phyloP scores from a whole-genome alignment of 2,113 vertebrate genomes.

The Heptranchias perlo region DNA sequence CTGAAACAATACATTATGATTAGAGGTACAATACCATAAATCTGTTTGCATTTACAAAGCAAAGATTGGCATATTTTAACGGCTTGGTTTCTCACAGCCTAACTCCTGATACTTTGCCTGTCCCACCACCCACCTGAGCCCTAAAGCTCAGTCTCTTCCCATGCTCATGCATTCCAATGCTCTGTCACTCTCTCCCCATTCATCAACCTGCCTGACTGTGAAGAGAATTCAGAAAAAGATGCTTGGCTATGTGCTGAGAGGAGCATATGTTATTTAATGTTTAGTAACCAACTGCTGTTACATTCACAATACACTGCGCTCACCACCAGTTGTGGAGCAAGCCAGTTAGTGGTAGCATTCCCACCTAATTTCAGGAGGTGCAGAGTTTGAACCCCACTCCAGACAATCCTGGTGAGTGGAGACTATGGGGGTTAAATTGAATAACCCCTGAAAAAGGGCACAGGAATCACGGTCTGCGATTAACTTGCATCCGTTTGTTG shows the following conservation, averaged over 20 bases:
- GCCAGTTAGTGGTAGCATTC: neutral
- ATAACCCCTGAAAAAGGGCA: too few species aligned
- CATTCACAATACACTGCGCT: neutral
- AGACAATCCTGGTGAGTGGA: neutral
- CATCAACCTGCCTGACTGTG: too few species aligned
- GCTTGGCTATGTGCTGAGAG: neutral
- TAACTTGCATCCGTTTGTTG: too few species aligned
- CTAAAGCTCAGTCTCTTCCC: neutral
- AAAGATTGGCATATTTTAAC: neutral
- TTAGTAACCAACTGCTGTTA: neutral
- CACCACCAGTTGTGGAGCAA: neutral
- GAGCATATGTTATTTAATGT: neutral
- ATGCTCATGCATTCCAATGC: neutral
- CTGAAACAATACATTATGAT: conserved; percentile 14
- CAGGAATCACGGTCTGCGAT: too few species aligned
- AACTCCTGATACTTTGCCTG: neutral
- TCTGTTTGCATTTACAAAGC: neutral
- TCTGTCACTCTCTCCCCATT: neutral
- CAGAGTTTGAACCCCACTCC: neutral
- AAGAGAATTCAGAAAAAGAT: too few species aligned
- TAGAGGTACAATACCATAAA: neutral
- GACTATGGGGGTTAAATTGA: too few species aligned
- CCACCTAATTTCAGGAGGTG: neutral
- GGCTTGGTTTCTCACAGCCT: neutral
- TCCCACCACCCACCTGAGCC: neutral